Conservation (phyloP, 1,140 invertebrate species). For the Halictus rubicundus region DNA sequence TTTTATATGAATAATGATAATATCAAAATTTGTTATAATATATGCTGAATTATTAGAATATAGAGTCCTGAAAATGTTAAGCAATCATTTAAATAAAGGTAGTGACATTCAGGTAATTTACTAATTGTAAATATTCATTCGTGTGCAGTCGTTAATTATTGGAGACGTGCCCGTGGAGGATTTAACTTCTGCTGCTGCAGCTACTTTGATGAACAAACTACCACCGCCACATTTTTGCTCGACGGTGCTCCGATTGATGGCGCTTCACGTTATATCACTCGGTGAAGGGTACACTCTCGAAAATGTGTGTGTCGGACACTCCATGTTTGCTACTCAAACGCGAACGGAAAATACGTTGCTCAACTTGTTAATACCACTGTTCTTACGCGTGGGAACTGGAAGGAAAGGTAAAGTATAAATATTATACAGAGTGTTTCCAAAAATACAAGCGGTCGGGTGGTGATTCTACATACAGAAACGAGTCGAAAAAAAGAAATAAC, state of each 20-base stretch:
- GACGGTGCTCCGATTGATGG: slow-evolving; percentile 95
- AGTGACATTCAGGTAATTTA: neutral
- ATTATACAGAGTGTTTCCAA: no score
- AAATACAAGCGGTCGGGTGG: no score
- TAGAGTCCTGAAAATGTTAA: neutral
- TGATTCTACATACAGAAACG: no score
- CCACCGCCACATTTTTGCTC: slow-evolving; percentile 97
- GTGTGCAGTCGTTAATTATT: slow-evolving; percentile 87
- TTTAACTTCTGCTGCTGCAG: slow-evolving; percentile 86
- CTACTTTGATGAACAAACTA: slow-evolving; percentile 91
- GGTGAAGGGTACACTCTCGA: slow-evolving; percentile 96
- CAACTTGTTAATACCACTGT: slow-evolving; percentile 97
- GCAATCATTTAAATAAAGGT: neutral
- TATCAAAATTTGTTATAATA: no score
- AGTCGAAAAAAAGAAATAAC: no score
- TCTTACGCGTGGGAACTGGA: slow-evolving; percentile 95
- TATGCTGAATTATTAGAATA: no score
- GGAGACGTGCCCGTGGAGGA: slow-evolving; percentile 86
- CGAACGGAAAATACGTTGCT: slow-evolving; percentile 97
- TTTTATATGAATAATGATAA: no score
- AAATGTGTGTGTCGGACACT: slow-evolving; percentile 94
- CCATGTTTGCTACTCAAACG: slow-evolving; percentile 93
- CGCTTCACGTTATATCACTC: slow-evolving; percentile 90
- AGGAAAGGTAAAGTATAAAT: slow-evolving; percentile 86
- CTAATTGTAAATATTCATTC: slow-evolving; percentile 20